Evolutionary conservation across 2,113 vertebrate species (phyloP).

Genomic region (Diadophis punctatus): DNA sequence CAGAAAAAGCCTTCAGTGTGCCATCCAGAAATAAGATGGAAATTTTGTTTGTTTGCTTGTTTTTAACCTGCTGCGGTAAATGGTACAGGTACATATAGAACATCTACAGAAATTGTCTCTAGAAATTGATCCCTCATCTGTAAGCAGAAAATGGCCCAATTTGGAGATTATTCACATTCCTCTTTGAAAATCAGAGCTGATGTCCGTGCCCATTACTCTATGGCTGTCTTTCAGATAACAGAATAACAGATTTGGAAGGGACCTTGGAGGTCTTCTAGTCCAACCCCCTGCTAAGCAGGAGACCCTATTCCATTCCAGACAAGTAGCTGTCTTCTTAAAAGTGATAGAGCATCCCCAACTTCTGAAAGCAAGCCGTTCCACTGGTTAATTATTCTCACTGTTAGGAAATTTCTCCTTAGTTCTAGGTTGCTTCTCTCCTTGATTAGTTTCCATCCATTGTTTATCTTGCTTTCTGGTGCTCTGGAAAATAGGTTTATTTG

Average conservation of each 20-base stretch:
- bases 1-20: not conserved
- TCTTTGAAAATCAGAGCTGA: not conserved
- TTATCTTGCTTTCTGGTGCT: not conserved
- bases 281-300: not conserved
- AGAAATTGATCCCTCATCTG: not conserved
- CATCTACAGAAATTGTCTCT: not conserved
- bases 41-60: not conserved
- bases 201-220: not conserved
- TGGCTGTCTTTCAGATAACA: not conserved
- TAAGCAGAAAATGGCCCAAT: not conserved
- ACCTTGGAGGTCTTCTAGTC: not conserved
- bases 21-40: not conserved
- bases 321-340: not conserved
- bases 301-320: not conserved
- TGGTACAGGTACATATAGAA: not conserved
- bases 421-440: not conserved
- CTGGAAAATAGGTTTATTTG: not conserved
- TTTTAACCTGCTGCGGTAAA: not conserved
- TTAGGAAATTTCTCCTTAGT: not conserved
- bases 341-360: not conserved
- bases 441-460: not conserved
- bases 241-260: not conserved
- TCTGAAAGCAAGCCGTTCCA: not conserved
- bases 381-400: too few relatives aligned
- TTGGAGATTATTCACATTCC: not conserved